Percentiles rank a stretch among this genome's conserved stretches.
These are phyloP conservation scores for Pygoscelis adeliae DNA, from an alignment of 2,113 vertebrate species.

Conservation along the genomic window DNA sequence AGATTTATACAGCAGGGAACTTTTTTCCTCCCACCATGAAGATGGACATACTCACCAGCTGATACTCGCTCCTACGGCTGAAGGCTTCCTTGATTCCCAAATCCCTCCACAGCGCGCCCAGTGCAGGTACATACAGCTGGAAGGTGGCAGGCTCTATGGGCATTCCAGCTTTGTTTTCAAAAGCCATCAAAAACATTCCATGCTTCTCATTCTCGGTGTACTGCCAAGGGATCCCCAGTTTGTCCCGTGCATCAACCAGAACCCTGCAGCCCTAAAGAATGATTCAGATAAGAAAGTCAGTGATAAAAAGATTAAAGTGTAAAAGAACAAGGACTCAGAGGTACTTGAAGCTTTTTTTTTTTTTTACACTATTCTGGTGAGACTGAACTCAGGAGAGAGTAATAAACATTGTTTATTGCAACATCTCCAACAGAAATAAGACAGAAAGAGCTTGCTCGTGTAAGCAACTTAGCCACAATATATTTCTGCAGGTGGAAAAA, in stretches of 20 bases:
- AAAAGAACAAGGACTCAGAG: not conserved
- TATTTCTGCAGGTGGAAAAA: not conserved
- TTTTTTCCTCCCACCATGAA: not conserved
- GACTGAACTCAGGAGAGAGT: not conserved
- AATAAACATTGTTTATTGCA: not conserved
- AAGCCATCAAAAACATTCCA: slow-evolving; percentile 96
- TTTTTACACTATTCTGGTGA: not conserved
- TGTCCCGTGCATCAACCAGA: slow-evolving; percentile 94
- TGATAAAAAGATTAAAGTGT: not conserved
- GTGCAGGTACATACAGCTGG: slow-evolving; percentile 90
- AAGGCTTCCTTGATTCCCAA: slow-evolving; percentile 89
- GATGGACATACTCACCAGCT: slow-evolving; percentile 85
- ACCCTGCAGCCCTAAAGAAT: slow-evolving; percentile 88
- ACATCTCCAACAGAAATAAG: not conserved
- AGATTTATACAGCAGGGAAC: not conserved
- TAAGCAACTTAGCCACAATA: not conserved
- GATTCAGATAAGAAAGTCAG: not conserved
- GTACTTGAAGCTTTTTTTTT: not conserved
- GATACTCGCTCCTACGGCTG: slow-evolving; percentile 90
- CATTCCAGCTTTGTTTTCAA: slow-evolving; percentile 88
- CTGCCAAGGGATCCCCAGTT: slow-evolving; percentile 93
- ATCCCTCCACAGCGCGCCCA: slow-evolving; percentile 88
- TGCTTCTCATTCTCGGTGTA: slow-evolving; percentile 95
- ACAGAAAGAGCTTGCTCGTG: not conserved
- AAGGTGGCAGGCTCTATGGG: slow-evolving; percentile 91